phyloP scores from a whole-genome alignment of 2,113 vertebrate species.

The Hippoglossus stenolepis region DNA sequence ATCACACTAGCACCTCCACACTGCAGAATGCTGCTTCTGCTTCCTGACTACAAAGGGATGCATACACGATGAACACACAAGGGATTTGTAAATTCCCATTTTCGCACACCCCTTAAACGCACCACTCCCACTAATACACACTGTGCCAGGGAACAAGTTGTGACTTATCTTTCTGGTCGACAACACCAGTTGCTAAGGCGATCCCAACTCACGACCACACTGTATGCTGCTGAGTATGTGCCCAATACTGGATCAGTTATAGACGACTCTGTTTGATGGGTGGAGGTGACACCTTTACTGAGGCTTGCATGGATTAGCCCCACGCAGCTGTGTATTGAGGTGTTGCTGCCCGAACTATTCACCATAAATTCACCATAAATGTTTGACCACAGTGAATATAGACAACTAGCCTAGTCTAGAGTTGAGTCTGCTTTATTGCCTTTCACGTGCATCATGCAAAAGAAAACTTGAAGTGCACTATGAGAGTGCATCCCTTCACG shows the following conservation, averaged over 20 bases:
- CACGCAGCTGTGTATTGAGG: neutral
- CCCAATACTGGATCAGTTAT: conserved; percentile 1
- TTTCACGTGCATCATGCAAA: too few relatives aligned
- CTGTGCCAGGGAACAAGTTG: conserved; percentile 43
- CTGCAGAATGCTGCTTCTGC: neutral
- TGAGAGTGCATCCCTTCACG: neutral
- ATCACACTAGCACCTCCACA: neutral
- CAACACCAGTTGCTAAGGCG: neutral
- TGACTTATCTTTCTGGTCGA: conserved; percentile 35
- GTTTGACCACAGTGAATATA: neutral
- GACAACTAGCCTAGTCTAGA: neutral
- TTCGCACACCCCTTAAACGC: conserved; percentile 9
- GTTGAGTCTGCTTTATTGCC: neutral
- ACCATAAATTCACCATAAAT: neutral
- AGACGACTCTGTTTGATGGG: conserved; percentile 1
- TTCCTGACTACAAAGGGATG: neutral
- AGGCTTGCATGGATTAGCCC: neutral
- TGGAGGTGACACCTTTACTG: neutral
- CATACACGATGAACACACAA: too few relatives aligned
- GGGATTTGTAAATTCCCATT: conserved; percentile 14
- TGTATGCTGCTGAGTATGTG: too few relatives aligned
- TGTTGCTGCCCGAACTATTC: neutral
- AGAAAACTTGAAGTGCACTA: too few relatives aligned
- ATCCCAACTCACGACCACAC: neutral
- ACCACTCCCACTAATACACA: conserved; percentile 6